Evolutionary conservation across 2,888 invertebrate species (phyloP).

Genomic region (Lacanobia wlatinum): DNA sequence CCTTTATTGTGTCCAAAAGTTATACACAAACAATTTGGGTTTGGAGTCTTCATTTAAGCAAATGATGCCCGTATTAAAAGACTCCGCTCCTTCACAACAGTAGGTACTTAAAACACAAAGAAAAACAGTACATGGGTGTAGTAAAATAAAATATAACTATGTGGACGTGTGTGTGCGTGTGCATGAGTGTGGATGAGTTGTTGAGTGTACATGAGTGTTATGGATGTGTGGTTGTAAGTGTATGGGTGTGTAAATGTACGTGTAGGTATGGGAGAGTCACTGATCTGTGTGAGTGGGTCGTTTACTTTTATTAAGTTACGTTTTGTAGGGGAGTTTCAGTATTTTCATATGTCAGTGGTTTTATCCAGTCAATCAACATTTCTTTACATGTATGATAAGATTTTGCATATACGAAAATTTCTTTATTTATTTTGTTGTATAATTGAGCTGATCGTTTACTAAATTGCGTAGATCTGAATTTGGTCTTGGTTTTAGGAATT

Average conservation of each 20-base stretch:
- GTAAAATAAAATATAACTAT: neutral
- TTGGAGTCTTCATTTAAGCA: no score
- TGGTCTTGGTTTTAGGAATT: conserved; percentile 12
- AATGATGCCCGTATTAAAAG: no score
- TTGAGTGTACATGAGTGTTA: neutral
- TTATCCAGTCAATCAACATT: conserved; percentile 13
- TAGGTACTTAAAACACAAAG: no score
- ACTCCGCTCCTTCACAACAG: no score
- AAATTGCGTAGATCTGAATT: conserved; percentile 18
- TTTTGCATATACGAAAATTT: no score
- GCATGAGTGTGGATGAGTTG: no score
- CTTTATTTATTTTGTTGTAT: no score
- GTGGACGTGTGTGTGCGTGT: neutral
- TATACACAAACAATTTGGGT: no score
- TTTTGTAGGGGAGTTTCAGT: no score
- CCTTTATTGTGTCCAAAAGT: no score
- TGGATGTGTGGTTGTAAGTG: neutral
- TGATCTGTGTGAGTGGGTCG: neutral
- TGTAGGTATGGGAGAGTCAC: neutral
- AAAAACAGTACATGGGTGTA: neutral
- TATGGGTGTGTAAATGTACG: neutral
- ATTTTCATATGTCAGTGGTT: conserved; percentile 12
- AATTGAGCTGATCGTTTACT: no score
- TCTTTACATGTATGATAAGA: conserved; percentile 6
- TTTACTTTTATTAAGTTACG: neutral